Evolutionary conservation across 2,113 vertebrate genomes (phyloP).

Genomic region (Canis aureus): DNA sequence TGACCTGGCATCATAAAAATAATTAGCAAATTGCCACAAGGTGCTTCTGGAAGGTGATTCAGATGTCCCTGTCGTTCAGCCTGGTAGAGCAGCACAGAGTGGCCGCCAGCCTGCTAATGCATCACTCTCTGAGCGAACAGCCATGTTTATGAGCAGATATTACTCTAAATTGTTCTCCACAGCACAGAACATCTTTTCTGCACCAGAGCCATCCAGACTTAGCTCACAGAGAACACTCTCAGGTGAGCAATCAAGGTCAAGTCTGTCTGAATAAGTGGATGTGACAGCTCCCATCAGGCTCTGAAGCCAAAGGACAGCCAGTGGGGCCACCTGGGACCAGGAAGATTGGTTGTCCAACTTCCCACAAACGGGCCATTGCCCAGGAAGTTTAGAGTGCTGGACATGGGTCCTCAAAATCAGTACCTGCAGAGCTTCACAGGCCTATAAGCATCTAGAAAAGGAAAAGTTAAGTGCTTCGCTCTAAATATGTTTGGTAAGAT

Average conservation of each 20-base stretch:
- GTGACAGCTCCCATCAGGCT: slow-evolving; percentile 61
- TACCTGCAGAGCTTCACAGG: not conserved
- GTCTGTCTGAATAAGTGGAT: slow-evolving; percentile 67
- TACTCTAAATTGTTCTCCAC: slow-evolving; percentile 71
- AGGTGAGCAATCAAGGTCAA: slow-evolving; percentile 80
- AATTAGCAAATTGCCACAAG: slow-evolving; percentile 62
- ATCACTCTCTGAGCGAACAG: slow-evolving; percentile 57
- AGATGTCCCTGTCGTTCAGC: not conserved
- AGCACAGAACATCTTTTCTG: slow-evolving; percentile 75
- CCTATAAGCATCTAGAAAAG: not conserved
- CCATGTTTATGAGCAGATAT: slow-evolving; percentile 79
- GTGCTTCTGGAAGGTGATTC: slow-evolving; percentile 61
- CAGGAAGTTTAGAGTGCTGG: not conserved
- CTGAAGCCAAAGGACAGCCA: slow-evolving; percentile 59
- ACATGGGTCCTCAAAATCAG: not conserved
- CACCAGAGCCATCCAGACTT: slow-evolving; percentile 37
- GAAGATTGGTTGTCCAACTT: not conserved
- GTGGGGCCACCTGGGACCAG: not conserved
- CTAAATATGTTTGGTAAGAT: not conserved
- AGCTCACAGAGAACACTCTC: slow-evolving; percentile 77
- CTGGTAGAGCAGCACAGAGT: not conserved
- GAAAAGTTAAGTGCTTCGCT: not conserved
- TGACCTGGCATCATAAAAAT: slow-evolving; percentile 66
- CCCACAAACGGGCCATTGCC: not conserved
- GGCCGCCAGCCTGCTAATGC: slow-evolving; percentile 55